Evolutionary conservation across 2,888 invertebrate genomes (phyloP).

Genomic region (Emesis russula): DNA sequence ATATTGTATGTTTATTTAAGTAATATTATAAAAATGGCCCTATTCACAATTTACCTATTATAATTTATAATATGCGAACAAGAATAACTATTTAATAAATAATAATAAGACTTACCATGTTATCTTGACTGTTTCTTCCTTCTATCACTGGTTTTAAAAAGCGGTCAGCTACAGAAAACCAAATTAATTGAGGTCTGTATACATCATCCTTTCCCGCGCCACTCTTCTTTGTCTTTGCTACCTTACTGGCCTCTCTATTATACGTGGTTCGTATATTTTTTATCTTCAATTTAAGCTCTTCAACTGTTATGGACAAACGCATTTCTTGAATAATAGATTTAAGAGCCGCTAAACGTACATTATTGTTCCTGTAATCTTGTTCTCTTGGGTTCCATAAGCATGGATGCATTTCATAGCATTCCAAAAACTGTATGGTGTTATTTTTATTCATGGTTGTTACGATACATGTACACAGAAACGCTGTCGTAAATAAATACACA

Average conservation of each 20-base stretch:
- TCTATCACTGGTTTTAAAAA: conserved; percentile 89
- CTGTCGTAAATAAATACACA: conserved; percentile 41
- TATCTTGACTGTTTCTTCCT: conserved; percentile 87
- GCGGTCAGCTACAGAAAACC: conserved; percentile 89
- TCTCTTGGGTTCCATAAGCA: conserved; percentile 86
- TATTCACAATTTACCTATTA: conserved; percentile 61
- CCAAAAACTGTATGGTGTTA: conserved; percentile 41
- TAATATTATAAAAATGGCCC: conserved; percentile 39
- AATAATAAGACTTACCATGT: conserved; percentile 87
- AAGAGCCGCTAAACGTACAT: conserved; percentile 86
- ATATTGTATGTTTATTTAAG: too few relatives aligned
- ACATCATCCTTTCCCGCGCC: conserved; percentile 87
- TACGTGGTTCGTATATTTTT: conserved; percentile 89
- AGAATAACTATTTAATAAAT: too few relatives aligned
- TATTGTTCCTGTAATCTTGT: conserved; percentile 87
- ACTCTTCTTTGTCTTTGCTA: conserved; percentile 89
- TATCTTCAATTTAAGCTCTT: conserved; percentile 86
- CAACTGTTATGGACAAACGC: conserved; percentile 87
- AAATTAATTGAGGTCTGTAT: conserved; percentile 88
- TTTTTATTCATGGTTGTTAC: conserved; percentile 64
- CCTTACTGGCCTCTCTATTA: conserved; percentile 88
- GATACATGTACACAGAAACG: conserved; percentile 69
- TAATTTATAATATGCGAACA: conserved; percentile 19
- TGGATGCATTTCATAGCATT: conserved; percentile 77
- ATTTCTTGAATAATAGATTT: conserved; percentile 75